Evolutionary conservation across 2,113 vertebrate species (phyloP).

Genomic region (Vireo altiloquus): DNA sequence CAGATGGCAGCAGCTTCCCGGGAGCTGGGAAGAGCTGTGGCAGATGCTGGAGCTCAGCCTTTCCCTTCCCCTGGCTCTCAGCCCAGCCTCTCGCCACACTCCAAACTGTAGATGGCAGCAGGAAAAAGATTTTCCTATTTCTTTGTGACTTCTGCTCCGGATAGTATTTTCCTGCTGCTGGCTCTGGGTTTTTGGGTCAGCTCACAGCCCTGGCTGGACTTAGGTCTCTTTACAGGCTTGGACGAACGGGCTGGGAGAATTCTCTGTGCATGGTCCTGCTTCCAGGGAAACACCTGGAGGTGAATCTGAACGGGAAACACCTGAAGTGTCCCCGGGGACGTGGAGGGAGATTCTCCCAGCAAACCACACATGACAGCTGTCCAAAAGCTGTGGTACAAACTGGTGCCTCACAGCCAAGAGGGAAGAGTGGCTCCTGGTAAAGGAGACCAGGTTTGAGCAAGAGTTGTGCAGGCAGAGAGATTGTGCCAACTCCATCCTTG

Average conservation of each 20-base stretch:
- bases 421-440: neutral
- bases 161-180: neutral
- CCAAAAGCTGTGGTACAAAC: neutral
- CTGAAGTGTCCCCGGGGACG: accelerated
- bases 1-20: slow-evolving; percentile 58
- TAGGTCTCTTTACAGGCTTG: neutral
- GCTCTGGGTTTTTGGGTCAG: neutral
- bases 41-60: accelerated
- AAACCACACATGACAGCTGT: neutral
- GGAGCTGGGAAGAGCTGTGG: neutral
- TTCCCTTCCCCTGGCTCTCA: neutral
- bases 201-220: neutral
- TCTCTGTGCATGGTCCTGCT: neutral
- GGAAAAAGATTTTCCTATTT: neutral
- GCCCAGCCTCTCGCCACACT: neutral
- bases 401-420: neutral
- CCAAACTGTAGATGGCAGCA: slow-evolving; percentile 50
- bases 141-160: neutral
- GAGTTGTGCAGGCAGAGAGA: neutral
- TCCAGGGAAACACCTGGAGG: neutral
- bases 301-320: too few relatives aligned
- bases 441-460: neutral
- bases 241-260: accelerated
- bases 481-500: neutral
- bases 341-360: neutral